These are phyloP conservation scores for Folsomia manolachei DNA, from an alignment of 2,888 invertebrate genomes.

Conservation along the genomic window DNA sequence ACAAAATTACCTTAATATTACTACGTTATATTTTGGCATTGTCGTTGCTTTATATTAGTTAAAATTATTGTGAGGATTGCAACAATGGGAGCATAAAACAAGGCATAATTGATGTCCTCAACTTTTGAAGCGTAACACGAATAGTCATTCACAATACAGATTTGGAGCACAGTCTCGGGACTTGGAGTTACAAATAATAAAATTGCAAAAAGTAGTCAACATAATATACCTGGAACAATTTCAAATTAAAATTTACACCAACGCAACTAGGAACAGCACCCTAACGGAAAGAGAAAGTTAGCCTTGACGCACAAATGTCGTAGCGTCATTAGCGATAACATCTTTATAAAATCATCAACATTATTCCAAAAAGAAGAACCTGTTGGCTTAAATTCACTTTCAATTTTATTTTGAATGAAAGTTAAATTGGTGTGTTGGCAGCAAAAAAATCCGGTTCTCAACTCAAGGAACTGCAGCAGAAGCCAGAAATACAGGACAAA, in stretches of 20 bases:
- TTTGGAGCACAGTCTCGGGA: neutral
- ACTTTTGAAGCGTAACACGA: neutral
- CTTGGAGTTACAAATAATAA: too few species aligned
- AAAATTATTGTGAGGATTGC: too few species aligned
- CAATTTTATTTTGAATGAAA: neutral
- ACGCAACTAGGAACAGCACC: neutral
- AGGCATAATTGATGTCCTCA: neutral
- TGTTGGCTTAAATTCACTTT: neutral
- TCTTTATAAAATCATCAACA: neutral
- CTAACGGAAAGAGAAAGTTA: neutral
- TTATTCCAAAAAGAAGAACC: neutral
- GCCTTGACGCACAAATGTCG: too few species aligned
- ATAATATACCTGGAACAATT: too few species aligned
- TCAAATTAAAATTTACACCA: too few species aligned
- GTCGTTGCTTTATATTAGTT: too few species aligned
- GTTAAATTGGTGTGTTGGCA: neutral
- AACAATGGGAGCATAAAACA: too few species aligned
- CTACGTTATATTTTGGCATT: too few species aligned
- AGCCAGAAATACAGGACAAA: neutral
- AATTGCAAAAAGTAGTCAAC: neutral
- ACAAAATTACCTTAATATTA: too few species aligned
- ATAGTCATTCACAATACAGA: neutral
- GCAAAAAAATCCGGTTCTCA: neutral
- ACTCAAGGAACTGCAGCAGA: neutral
- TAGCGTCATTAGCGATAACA: too few species aligned